phyloP scores from a whole-genome alignment of 2,797 vertebrate genomes.

The Monodelphis domestica region DNA sequence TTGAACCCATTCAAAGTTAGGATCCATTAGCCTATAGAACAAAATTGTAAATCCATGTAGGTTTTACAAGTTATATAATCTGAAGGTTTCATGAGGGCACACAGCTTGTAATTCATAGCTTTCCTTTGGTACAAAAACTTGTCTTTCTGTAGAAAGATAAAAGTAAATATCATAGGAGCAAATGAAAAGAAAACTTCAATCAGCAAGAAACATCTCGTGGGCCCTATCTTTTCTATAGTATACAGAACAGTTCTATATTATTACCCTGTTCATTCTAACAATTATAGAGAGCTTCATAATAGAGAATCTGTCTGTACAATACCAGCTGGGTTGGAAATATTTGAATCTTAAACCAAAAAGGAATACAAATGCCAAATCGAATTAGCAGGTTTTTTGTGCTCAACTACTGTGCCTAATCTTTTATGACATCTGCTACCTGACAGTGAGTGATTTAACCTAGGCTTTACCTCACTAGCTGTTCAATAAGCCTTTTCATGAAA shows the following conservation, averaged over 20 bases:
- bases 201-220: conserved; percentile 23
- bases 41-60: conserved; percentile 6
- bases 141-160: not conserved
- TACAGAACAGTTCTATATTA: conserved; percentile 36
- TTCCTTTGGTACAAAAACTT: conserved; percentile 5
- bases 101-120: not conserved
- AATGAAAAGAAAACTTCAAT: conserved; percentile 44
- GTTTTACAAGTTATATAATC: conserved; percentile 17
- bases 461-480: conserved; percentile 81
- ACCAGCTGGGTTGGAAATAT: conserved; percentile 68
- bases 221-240: not conserved
- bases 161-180: conserved; percentile 31
- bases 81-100: not conserved
- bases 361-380: conserved; percentile 79
- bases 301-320: conserved; percentile 65
- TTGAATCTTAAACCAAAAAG: conserved; percentile 74
- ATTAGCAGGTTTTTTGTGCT: conserved; percentile 79
- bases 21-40: not conserved
- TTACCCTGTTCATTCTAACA: conserved; percentile 62
- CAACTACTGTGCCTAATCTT: conserved; percentile 82
- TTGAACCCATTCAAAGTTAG: not conserved
- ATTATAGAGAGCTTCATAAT: conserved; percentile 64
- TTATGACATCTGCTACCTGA: conserved; percentile 85
- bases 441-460: conserved; percentile 83
- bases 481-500: conserved; percentile 81